Evolutionary conservation across 2,888 invertebrate species (phyloP), one percentile per base, ranked within the genome.

Genomic region (Automeris io): DNA sequence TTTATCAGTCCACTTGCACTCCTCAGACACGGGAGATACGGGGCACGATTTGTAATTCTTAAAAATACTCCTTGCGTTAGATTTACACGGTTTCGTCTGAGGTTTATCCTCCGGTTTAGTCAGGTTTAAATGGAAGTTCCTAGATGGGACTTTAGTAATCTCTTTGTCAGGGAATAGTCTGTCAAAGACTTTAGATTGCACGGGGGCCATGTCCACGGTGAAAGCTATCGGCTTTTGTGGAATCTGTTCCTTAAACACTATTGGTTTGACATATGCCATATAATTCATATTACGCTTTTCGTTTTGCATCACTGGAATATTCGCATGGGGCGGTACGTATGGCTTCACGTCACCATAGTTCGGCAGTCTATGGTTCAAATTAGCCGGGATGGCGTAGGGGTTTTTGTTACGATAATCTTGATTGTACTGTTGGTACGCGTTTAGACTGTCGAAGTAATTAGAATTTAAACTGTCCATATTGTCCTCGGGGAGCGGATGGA

Each of bases 21-120:
- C 94, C 61, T 95, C 95, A 37, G 91, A 93, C 0, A 94, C 94
- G 0, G 95, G 95, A 0, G 94, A 94, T 0, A 94, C 93, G 0
- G 94, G 94, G 49, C 95, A 90, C 3, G 94, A 94, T 56, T 94
- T 93, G 47, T 92, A 90, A 51, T 90, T 90, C 49, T 90, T 90
- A 33, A 90, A 81, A 38, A 90, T 90, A 52, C 90, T 90, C 8
- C 87, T 67, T 6, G 77, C 65, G 19, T 73, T 80, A 0, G 82
- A 70, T 49, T 86, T 86, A 0, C 68, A 56, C 0, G 64, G 52
- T 51, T 75, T 78, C 0, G 62, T 60, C 40, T 72, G 72, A 1
- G 72, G 72, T 51, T 85, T 83, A 1, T 81, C 77, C 2, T 65
- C 72, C 4, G 52, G 43, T 47, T 73, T 71, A 4, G 55, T 76